A percentile compares a stretch with the other conserved stretches of the same genome.
These are phyloP conservation scores for Pyrochroa serraticornis DNA, from an alignment of 2,888 invertebrate genomes.

Conservation along the genomic window DNA sequence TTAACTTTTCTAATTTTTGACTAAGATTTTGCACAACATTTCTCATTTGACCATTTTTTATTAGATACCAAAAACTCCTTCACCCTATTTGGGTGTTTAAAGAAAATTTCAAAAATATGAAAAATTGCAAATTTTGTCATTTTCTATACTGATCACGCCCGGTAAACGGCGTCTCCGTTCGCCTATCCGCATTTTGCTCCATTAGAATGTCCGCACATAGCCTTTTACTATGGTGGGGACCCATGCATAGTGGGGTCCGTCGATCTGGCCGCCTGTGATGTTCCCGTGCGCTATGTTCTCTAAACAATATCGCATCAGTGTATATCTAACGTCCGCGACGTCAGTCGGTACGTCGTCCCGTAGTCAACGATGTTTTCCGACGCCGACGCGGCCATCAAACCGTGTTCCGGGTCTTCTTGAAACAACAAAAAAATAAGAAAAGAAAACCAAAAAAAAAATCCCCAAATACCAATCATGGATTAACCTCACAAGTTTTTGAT, in stretches of 20 bases:
- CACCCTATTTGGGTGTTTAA: too few species aligned
- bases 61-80: too few species aligned
- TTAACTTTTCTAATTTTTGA: too few species aligned
- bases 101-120: too few species aligned
- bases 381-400: slow-evolving; percentile 14
- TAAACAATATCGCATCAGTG: slow-evolving; percentile 32
- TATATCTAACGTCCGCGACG: slow-evolving; percentile 33
- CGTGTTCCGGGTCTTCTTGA: not conserved
- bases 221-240: slow-evolving; percentile 42
- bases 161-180: not conserved
- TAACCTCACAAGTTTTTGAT: not conserved
- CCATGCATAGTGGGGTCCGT: slow-evolving; percentile 32
- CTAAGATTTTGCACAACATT: too few species aligned
- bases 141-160: not conserved
- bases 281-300: slow-evolving; percentile 35
- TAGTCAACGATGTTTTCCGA: slow-evolving; percentile 13
- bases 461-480: not conserved
- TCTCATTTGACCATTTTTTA: too few species aligned
- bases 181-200: slow-evolving; percentile 11
- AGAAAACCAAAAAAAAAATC: too few species aligned
- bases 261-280: slow-evolving; percentile 24
- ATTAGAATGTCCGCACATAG: slow-evolving; percentile 41
- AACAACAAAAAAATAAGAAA: too few species aligned
- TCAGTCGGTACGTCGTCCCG: slow-evolving; percentile 25
- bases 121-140: too few species aligned